Conservation (phyloP, 2,113 vertebrate genomes). For the Sisor rabdophorus region DNA sequence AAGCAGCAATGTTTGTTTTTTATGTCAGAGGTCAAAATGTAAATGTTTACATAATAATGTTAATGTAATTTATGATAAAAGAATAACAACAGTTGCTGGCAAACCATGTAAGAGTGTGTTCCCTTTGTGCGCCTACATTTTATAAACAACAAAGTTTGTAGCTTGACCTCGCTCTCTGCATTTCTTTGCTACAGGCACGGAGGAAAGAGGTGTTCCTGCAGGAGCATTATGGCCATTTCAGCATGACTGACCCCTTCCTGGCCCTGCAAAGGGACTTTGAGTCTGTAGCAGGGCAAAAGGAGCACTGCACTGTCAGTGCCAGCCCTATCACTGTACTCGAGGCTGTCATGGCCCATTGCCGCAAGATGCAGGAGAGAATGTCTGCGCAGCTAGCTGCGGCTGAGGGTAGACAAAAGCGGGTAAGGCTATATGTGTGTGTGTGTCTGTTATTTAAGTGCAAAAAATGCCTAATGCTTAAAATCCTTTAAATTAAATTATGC, state of each 20-base stretch:
- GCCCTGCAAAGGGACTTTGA: constrained; percentile 95
- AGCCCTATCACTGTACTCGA: constrained; percentile 94
- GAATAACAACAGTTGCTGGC: neutral
- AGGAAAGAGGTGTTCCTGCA: constrained; percentile 96
- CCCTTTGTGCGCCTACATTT: neutral
- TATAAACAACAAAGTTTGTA: neutral
- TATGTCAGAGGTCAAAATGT: neutral
- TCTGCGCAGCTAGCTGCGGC: constrained; percentile 88
- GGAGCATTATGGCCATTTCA: constrained; percentile 92
- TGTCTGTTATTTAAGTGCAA: neutral
- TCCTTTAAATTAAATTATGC: too few relatives aligned
- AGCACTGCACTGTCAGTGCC: constrained; percentile 82
- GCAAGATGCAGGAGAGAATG: constrained; percentile 98
- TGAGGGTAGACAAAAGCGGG: constrained; percentile 93
- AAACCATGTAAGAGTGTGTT: neutral
- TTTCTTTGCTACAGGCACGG: constrained; percentile 73
- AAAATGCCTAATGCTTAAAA: too few relatives aligned
- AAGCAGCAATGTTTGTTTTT: neutral
- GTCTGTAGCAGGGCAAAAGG: constrained; percentile 76
- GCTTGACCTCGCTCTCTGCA: neutral
- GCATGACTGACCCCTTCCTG: constrained; percentile 93
- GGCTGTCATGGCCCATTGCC: constrained; percentile 96
- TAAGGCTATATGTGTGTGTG: constrained; percentile 54
- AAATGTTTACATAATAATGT: neutral
- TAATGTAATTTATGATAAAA: neutral